Conservation (phyloP, 1,140 invertebrate genomes). For the Chrysopa pallens region DNA sequence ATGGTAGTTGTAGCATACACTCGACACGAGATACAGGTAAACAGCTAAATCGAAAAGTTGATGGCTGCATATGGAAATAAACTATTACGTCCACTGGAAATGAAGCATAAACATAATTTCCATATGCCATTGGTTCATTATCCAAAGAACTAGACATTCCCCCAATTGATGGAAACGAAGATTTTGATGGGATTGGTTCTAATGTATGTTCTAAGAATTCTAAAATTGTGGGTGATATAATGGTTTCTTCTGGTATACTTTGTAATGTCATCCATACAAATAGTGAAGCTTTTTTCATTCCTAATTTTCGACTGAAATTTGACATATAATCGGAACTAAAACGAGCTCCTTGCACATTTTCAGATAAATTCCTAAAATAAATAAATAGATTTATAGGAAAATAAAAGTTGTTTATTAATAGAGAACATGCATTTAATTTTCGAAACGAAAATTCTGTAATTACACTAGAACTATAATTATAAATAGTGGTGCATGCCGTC, state of each 20-base stretch:
- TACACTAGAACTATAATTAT: too few species aligned
- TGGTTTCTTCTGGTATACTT: constrained; percentile 88
- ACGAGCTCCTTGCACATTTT: too few species aligned
- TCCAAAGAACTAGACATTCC: constrained; percentile 17
- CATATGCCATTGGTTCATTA: constrained; percentile 36
- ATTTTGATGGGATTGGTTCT: constrained; percentile 73
- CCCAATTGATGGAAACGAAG: constrained; percentile 14
- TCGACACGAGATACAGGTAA: constrained; percentile 88
- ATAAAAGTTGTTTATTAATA: too few species aligned
- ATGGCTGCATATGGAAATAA: constrained; percentile 95
- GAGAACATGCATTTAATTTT: too few species aligned
- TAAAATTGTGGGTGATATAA: constrained; percentile 85
- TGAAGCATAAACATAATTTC: constrained; percentile 73
- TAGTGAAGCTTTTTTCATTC: constrained; percentile 76
- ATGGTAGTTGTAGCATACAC: constrained; percentile 89
- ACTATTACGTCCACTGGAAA: constrained; percentile 98
- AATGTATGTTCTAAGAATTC: constrained; percentile 90
- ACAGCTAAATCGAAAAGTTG: constrained; percentile 89
- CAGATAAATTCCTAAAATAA: too few species aligned
- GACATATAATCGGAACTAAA: constrained; percentile 9
- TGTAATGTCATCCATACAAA: constrained; percentile 93
- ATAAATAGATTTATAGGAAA: too few species aligned
- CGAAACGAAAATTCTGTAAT: too few species aligned
- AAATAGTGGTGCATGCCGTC: too few species aligned
- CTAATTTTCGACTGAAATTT: constrained; percentile 29